Evolutionary conservation across 2,113 vertebrate species (phyloP).

Genomic region (Neodontobutis hainanensis): DNA sequence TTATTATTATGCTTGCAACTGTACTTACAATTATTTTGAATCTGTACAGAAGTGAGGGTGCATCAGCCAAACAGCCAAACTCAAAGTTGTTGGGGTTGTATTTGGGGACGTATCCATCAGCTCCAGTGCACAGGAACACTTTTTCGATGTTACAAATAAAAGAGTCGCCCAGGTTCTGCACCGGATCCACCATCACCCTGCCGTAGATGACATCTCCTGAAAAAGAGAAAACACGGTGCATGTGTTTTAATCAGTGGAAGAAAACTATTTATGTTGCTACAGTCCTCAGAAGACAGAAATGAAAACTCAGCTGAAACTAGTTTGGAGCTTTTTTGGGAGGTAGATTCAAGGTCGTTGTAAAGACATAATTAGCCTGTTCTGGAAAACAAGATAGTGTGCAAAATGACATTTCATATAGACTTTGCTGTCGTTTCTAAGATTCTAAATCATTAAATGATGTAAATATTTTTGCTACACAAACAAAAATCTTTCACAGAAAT

Average conservation of each 20-base stretch:
- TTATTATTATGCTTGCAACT: background rate
- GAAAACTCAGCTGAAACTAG: background rate
- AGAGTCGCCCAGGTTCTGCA: conserved; percentile 93
- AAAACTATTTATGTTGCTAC: background rate
- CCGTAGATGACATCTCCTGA: conserved; percentile 90
- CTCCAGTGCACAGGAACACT: conserved; percentile 93
- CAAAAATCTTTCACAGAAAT: background rate
- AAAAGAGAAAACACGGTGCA: background rate
- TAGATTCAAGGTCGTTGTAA: conserved; percentile 14
- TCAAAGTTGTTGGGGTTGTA: conserved; percentile 88
- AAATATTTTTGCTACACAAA: conserved; percentile 19
- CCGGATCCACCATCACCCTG: conserved; percentile 95
- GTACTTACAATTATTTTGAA: conserved; percentile 94
- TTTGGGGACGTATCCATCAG: conserved; percentile 96
- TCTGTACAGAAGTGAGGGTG: conserved; percentile 88
- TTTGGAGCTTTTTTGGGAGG: background rate
- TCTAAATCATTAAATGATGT: conserved; percentile 22
- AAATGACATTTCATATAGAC: conserved; percentile 13
- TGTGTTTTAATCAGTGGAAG: background rate
- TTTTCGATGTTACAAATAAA: conserved; percentile 96
- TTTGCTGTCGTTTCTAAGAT: conserved; percentile 14
- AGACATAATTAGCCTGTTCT: conserved; percentile 7
- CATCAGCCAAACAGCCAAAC: conserved; percentile 93
- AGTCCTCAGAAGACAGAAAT: background rate
- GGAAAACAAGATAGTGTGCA: conserved; percentile 7